Base-by-base conservation (phyloP, 2,797 vertebrate genomes). In the Picus viridis region DNA sequence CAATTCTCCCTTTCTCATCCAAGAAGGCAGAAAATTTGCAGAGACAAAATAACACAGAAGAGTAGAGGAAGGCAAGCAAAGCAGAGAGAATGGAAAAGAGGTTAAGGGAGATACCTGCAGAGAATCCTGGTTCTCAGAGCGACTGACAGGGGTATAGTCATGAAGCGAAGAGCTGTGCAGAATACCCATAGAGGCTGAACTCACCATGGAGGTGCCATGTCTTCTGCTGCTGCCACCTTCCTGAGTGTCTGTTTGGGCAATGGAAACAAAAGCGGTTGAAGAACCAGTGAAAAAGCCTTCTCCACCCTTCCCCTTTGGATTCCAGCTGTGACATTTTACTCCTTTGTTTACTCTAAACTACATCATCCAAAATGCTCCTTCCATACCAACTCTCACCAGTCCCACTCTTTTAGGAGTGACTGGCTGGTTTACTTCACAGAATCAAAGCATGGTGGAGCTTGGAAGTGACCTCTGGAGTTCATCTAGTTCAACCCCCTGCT, bases 131-230 rank as follows among this genome's bases (percentile, higher is more conserved):
- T 98, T 98, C 93, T 98, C 98, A 86, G 98, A 98, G 95, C 72
- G 98, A 96, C 97, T 97, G 96, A 97, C 97, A 90, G 97, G 96
- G 91, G 97, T 97, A 95, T 95, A 96, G 94, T 97, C 97, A 70
- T 97, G 97, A 93, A 97, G 97, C 26, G 97, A 98, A 75, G 97
- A 97, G 95, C 97, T 98, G 96, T 98, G 98, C 87, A 98, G 97
- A 71, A 97, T 97, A 76, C 97, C 97, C 97, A 98, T 96, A 75
- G 98, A 98, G 7, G 97, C 97, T 83, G 95, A 92, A 98, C 99
- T 99, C 96, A 99, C 99, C 98, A 98, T 98, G 58, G 98, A 98
- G 71, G 98, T 96, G 65, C 98, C 98, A 19, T 98, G 98, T 96
- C 99, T 98, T 89, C 97, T 98, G 90, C 97, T 98, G 94, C 98